A percentile compares a stretch with the other conserved stretches of the same genome.
phyloP scores from a whole-genome alignment of 2,113 vertebrate species.

The Microcebus lehilahytsara region DNA sequence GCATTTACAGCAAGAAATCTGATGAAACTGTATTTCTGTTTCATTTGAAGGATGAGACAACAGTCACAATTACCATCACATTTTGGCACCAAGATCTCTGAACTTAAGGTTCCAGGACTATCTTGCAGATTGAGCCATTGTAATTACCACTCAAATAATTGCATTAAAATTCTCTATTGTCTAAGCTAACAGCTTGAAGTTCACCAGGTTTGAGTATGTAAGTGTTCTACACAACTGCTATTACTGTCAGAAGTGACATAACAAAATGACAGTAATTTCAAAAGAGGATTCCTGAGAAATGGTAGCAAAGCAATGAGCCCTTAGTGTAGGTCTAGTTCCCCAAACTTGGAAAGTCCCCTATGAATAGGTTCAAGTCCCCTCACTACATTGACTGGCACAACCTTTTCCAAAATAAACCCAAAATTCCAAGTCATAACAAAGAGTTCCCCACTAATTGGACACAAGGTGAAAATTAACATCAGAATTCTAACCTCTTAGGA shows the following conservation, averaged over 20 bases:
- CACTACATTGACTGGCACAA: not conserved
- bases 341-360: not conserved
- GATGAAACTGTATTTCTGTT: not conserved
- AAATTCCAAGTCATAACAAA: not conserved
- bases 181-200: not conserved
- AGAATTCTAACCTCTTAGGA: not conserved
- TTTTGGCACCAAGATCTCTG: not conserved
- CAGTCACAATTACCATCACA: not conserved
- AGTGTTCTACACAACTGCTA: not conserved
- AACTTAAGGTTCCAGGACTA: not conserved
- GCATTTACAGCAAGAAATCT: not conserved
- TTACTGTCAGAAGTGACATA: not conserved
- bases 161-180: not conserved
- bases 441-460: not conserved
- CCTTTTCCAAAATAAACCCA: not conserved
- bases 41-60: not conserved
- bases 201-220: not conserved
- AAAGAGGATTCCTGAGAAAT: not conserved
- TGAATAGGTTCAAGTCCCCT: not conserved
- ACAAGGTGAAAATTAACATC: not conserved
- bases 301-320: rapidly evolving
- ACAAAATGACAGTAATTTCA: not conserved
- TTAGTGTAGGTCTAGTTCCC: not conserved
- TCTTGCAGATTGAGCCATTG: not conserved
- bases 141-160: not conserved